Evolutionary conservation across 2,797 vertebrate species (phyloP).

Genomic region (Gorsachius magnificus): DNA sequence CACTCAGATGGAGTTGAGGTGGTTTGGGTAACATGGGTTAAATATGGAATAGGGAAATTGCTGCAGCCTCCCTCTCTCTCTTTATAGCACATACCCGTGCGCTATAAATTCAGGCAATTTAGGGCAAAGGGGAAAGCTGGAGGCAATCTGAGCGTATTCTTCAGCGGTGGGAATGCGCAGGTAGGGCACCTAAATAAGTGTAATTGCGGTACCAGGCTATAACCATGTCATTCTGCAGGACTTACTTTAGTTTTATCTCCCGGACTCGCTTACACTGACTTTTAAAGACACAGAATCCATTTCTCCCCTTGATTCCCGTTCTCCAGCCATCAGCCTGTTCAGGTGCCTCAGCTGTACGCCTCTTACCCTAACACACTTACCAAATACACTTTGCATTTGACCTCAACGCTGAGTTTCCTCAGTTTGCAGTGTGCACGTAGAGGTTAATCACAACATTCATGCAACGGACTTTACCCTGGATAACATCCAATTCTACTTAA

Average conservation of each 20-base stretch:
- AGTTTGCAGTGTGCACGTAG: not conserved
- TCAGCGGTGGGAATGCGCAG: not conserved
- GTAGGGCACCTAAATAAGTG: not conserved
- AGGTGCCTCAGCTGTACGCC: not conserved
- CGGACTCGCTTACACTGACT: not conserved
- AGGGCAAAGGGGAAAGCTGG: not conserved
- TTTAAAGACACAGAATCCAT: not conserved
- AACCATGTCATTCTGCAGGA: not conserved
- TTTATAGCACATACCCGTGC: too few species aligned
- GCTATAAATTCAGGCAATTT: constrained; percentile 9
- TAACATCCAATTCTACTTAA: not conserved
- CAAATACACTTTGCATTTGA: not conserved
- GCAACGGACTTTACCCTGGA: not conserved
- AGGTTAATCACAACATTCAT: not conserved
- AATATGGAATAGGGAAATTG: not conserved
- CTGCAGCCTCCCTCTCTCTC: not conserved
- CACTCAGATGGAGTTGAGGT: not conserved
- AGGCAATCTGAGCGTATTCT: not conserved
- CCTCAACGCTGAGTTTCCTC: not conserved
- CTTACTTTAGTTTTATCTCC: not conserved
- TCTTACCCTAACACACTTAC: not conserved
- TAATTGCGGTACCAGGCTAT: not conserved
- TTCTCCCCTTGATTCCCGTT: not conserved
- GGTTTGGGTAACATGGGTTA: not conserved
- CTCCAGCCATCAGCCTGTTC: not conserved